Base-by-base conservation (phyloP, 2,888 invertebrate species). In the Kryphioiulus occultus region DNA sequence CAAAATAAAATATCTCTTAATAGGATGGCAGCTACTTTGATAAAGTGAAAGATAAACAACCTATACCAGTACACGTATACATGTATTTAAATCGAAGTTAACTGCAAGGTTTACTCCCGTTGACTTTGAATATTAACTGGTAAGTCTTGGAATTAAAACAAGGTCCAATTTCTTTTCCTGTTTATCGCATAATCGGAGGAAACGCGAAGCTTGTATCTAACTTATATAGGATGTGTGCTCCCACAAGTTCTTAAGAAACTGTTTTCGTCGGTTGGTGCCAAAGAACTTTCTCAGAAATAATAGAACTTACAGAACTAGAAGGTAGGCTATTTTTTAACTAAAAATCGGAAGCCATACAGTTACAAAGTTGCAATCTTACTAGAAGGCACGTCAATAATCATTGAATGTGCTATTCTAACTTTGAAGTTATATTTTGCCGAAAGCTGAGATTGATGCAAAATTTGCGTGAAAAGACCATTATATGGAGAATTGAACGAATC, bases 191-290 rank as follows among this genome's bases (percentile, higher is more conserved):
- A 59, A 59, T 59, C 53, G 53, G 53, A 59, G 53, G 53, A 59
- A 59, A 59, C 53, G 53, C 17, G n/a, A 59, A 59, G 19, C n/a
- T n/a, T 59, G n/a, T 59, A 59, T 59, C 19, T 59, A n/a, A 7
- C n/a, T 59, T 59, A 39, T n/a, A 59, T 59, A 59, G 53, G 53
- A 59, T n/a, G n/a, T 59, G 53, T 59, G 53, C 53, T 59, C 53
- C 53, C 53, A 59, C 53, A 59, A n/a, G 19, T 59, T 59, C 53
- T 59, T 59, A 59, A 59, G 53, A 59, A 59, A 59, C 53, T n/a
- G n/a, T 59, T 59, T 59, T 59, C 53, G 53, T n/a, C 53, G n/a
- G 19, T 59, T n/a, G 53, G 53, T 59, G 53, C 19, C 53, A 59
- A n/a, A 59, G 53, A 19, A 59, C 53, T n/a, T 59, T 59, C 53